Base-by-base conservation (phyloP, 2,113 vertebrate genomes). In the Bostrychus sinensis region DNA sequence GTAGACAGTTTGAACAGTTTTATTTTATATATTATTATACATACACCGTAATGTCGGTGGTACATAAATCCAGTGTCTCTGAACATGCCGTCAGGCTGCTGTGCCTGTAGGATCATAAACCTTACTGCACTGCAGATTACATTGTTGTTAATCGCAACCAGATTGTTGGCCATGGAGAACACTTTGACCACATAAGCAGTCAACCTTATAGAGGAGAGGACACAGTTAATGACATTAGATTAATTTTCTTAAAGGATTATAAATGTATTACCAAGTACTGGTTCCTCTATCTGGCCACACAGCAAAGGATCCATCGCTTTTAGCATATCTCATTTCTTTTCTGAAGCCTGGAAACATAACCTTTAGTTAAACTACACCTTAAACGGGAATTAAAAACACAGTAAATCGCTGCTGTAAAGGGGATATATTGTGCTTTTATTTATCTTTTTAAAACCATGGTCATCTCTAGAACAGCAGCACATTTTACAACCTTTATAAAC, bases 121-220 rank as follows among this genome's bases (percentile, higher is more conserved):
- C 93, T 94, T 7, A 94, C 16, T 0, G 92, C 91, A 0, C 88
- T 90, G 0, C 94, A 96, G 37, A 96, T 1, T 19, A 92, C 86
- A 0, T 88, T 7, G 0, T 82, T 56, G 0, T 92, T 56, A 0
- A 95, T 83, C 53, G 68, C 11, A 0, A 86, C 72, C 46, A 94
- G 12, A 2, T 66, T 70, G 48, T 4, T 25, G 0, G 93, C 90
- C 90, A 94, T 77, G n/a, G 92, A 16, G 16, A 95, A 95, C 64
- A 96, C 88, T 78, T 95, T 96, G 23, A 86, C 88, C 30, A 96
- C 93, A 0, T 93, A 95, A 2, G 93, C 93, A 0, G 94, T 95
- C 58, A 96, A 20, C 94, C 94, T 96, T 5, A n/a, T 12, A 56
- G 12, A 61, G 45, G 28, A 54, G 30, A 43, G 11, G n/a, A 9